phyloP scores from a whole-genome alignment of 2,888 invertebrate species.

The Acleris holmiana region DNA sequence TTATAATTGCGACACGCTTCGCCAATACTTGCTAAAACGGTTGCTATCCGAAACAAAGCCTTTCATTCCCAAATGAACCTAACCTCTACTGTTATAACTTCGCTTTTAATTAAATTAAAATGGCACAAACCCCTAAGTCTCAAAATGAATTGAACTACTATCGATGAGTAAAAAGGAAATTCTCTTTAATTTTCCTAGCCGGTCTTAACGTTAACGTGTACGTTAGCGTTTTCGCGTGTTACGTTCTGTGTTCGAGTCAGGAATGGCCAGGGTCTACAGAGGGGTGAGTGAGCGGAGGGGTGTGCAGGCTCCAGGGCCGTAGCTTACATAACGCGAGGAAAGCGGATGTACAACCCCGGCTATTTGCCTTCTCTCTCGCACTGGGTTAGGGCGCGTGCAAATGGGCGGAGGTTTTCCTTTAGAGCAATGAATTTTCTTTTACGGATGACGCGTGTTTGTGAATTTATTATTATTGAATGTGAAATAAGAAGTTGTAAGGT shows the following conservation, averaged over 20 bases:
- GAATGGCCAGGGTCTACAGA: conserved; percentile 19
- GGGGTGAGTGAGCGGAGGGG: conserved; percentile 45
- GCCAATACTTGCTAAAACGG: background rate
- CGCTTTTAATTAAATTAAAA: background rate
- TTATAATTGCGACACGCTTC: conserved; percentile 4
- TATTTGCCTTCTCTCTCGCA: conserved; percentile 66
- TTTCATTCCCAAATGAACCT: background rate
- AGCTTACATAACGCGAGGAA: conserved; percentile 82
- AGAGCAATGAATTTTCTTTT: background rate
- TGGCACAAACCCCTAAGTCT: background rate
- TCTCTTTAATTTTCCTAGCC: background rate
- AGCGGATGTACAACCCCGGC: conserved; percentile 74
- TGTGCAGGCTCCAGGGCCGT: conserved; percentile 77
- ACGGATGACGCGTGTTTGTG: background rate
- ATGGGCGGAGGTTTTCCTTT: conserved; percentile 47
- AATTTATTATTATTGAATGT: too few species aligned
- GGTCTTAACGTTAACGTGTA: conserved; percentile 7
- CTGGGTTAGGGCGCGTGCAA: conserved; percentile 51
- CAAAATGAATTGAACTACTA: background rate
- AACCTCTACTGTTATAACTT: too few species aligned
- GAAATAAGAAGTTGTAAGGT: too few species aligned
- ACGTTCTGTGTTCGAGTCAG: conserved; percentile 23
- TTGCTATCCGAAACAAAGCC: background rate
- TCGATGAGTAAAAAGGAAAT: conserved; percentile 6
- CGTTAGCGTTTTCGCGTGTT: conserved; percentile 23